Evolutionary conservation across 2,113 vertebrate species (phyloP).

Genomic region (Peromyscus leucopus): DNA sequence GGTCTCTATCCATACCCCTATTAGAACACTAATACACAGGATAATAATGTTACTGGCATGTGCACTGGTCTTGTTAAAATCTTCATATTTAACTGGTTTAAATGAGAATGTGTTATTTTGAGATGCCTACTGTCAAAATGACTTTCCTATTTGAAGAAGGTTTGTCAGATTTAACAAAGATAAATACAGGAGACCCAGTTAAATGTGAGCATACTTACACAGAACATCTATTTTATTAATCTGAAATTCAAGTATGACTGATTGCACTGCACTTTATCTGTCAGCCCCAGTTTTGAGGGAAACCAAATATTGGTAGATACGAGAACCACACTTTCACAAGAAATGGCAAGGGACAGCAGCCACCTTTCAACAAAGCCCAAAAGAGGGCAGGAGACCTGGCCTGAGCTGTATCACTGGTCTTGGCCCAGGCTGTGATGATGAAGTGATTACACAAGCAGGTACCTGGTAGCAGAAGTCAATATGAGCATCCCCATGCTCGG

Average conservation of each 20-base stretch:
- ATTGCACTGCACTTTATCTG: neutral
- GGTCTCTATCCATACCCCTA: neutral
- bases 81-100: neutral
- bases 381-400: neutral
- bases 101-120: neutral
- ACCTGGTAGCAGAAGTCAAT: too few species aligned
- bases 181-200: neutral
- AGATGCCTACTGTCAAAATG: neutral
- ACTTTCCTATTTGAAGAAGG: neutral
- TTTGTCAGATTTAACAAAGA: constrained; percentile 24
- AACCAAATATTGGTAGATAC: neutral
- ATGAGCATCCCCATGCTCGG: too few species aligned
- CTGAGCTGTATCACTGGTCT: neutral
- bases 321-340: neutral
- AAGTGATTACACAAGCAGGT: neutral
- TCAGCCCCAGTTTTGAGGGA: neutral
- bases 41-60: neutral
- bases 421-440: neutral
- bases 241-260: constrained; percentile 8
- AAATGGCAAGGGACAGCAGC: neutral
- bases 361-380: neutral
- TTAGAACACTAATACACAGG: neutral
- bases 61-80: neutral
- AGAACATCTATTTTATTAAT: constrained; percentile 3
- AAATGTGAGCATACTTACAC: neutral